Conservation (phyloP, 2,113 vertebrate genomes). For the Cyphomyrus plagiostoma region DNA sequence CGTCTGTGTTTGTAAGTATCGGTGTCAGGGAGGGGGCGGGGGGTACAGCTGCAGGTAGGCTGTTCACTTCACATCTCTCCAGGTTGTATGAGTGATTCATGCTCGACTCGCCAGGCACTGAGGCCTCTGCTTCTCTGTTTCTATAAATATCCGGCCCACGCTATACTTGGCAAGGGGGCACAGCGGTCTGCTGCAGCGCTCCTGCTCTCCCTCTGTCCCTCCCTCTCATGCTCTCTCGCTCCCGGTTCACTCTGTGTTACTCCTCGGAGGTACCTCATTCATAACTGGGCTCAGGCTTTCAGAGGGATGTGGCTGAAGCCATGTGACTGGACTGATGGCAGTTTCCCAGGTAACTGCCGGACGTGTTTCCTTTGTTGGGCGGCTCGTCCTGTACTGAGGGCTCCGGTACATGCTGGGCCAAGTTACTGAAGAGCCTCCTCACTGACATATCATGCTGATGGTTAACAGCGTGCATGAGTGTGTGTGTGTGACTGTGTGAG, state of each 20-base stretch:
- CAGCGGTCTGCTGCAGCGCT: not conserved
- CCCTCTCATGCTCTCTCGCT: not conserved
- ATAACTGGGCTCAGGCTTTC: not conserved
- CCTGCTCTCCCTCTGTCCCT: not conserved
- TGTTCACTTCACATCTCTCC: slow-evolving; percentile 14
- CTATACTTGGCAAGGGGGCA: slow-evolving; percentile 5
- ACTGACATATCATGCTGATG: not conserved
- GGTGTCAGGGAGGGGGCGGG: not conserved
- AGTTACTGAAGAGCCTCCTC: not conserved
- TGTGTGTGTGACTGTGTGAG: not conserved
- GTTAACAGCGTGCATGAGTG: not conserved
- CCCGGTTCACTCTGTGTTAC: not conserved
- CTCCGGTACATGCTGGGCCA: not conserved
- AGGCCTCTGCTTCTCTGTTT: not conserved
- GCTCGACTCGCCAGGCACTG: not conserved
- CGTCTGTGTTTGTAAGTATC: not conserved
- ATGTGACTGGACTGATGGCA: not conserved
- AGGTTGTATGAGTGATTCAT: slow-evolving; percentile 16
- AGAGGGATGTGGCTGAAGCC: not conserved
- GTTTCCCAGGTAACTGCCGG: not conserved
- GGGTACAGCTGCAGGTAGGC: not conserved
- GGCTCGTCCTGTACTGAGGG: not conserved
- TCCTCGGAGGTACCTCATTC: not conserved
- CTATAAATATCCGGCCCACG: slow-evolving; percentile 22
- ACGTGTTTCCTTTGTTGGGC: not conserved